These are phyloP conservation scores for Gopherus flavomarginatus DNA, from an alignment of 2,113 vertebrate species.

Conservation along the genomic window DNA sequence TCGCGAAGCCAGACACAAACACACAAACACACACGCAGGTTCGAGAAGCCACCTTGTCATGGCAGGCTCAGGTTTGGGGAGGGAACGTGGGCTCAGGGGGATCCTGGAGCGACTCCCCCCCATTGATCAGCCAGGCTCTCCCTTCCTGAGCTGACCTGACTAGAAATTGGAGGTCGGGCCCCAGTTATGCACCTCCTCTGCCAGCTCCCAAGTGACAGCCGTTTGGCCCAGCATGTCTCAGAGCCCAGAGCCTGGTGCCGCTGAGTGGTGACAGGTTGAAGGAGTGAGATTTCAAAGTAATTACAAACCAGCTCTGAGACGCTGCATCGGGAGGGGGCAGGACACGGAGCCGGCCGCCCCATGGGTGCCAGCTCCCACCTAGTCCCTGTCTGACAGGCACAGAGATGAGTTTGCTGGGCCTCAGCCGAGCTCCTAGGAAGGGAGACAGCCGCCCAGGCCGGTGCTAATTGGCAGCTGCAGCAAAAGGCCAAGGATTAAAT, in stretches of 20 bases:
- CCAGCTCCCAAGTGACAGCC: accelerated
- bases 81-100: background rate
- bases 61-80: background rate
- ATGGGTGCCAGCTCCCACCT: background rate
- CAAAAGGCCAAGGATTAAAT: background rate
- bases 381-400: background rate
- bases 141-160: background rate
- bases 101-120: background rate
- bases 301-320: background rate
- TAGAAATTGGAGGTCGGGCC: background rate
- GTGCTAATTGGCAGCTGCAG: background rate
- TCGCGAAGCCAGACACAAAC: too few relatives aligned
- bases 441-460: background rate
- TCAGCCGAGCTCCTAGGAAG: too few relatives aligned
- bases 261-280: background rate
- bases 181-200: background rate
- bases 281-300: background rate
- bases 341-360: background rate
- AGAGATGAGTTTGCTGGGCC: too few relatives aligned
- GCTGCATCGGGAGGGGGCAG: background rate
- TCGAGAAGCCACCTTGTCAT: background rate
- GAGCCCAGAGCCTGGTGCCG: background rate
- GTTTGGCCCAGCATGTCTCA: too few relatives aligned
- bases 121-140: background rate
- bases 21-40: too few relatives aligned